Base-by-base conservation (phyloP, 2,113 vertebrate species). In the Psettodes erumei region DNA sequence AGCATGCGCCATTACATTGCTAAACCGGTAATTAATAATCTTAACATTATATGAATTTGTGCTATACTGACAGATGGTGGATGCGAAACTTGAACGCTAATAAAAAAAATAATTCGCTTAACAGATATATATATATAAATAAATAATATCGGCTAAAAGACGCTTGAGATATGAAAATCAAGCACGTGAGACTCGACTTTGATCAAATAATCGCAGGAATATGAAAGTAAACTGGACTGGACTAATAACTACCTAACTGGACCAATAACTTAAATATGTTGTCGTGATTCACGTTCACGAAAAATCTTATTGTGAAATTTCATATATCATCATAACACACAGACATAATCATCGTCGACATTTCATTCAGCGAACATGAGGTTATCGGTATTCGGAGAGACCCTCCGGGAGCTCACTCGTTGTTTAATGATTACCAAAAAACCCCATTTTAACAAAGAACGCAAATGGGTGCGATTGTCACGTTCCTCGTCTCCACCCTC, bases 371-470 rank as follows among this genome's bases (percentile, higher is more conserved):
- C n/a, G n/a, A n/a, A n/a, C n/a, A n/a, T n/a, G n/a, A n/a, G n/a
- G n/a, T n/a, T n/a, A n/a, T n/a, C 48, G 21, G 40, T 28, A 58
- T 62, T 67, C 10, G 16, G 18, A 64, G 51, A 64, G 38, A 23
- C 42, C 43, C 37, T 58, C 38, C 21, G 6, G 43, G 25, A 53
- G 11, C 12, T 38, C 27, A 13, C 28, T 5, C 28, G 3, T 15
- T 21, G 19, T 47, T 51, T n/a, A n/a, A n/a, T n/a, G n/a, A n/a
- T n/a, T n/a, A n/a, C n/a, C n/a, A n/a, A n/a, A n/a, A n/a, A n/a
- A n/a, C n/a, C n/a, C n/a, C 12, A 32, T 33, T 48, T 33, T 30
- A 5, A 42, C 0, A 54, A 30, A n/a, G 0, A 48, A 23, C 19
- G 43, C n/a, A n/a, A n/a, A n/a, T n/a, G n/a, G n/a, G n/a, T n/a